Evolutionary conservation across 2,888 invertebrate species (phyloP).

Genomic region (Automeris io): DNA sequence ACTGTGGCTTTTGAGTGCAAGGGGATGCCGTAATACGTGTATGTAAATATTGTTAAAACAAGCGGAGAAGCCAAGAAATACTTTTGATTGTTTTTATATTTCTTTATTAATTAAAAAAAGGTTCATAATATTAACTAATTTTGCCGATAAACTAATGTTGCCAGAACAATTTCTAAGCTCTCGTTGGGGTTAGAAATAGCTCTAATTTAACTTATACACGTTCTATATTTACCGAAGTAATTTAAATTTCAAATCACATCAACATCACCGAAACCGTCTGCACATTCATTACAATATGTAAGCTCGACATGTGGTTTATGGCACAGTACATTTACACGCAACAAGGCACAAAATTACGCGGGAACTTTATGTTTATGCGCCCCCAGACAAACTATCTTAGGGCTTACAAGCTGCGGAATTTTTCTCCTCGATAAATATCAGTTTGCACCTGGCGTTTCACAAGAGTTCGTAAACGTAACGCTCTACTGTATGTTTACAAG

Average conservation of each 20-base stretch:
- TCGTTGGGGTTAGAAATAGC: too few relatives aligned
- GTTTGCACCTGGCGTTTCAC: slow-evolving; percentile 19
- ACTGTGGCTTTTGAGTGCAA: too few relatives aligned
- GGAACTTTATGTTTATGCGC: not conserved
- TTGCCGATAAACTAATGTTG: too few relatives aligned
- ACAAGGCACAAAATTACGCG: not conserved
- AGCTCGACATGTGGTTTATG: not conserved
- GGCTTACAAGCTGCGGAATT: not conserved
- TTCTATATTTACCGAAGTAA: not conserved
- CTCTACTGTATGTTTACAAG: slow-evolving; percentile 22
- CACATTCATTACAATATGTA: not conserved
- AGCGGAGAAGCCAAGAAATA: too few relatives aligned
- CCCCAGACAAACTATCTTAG: not conserved
- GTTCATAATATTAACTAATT: too few relatives aligned
- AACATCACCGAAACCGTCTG: not conserved
- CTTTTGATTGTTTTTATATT: too few relatives aligned
- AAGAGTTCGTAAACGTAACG: slow-evolving; percentile 18
- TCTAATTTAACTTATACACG: too few relatives aligned
- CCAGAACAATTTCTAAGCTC: too few relatives aligned
- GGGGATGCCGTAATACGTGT: too few relatives aligned
- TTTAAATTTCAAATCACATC: not conserved
- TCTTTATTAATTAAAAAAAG: too few relatives aligned
- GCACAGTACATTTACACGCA: not conserved
- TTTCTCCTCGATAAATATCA: slow-evolving; percentile 11
- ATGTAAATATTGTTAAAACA: too few relatives aligned